Percentiles rank a stretch among this genome's conserved stretches.
Evolutionary conservation across 1,140 invertebrate genomes (phyloP).

Genomic region (Rhyacophila brunnea): DNA sequence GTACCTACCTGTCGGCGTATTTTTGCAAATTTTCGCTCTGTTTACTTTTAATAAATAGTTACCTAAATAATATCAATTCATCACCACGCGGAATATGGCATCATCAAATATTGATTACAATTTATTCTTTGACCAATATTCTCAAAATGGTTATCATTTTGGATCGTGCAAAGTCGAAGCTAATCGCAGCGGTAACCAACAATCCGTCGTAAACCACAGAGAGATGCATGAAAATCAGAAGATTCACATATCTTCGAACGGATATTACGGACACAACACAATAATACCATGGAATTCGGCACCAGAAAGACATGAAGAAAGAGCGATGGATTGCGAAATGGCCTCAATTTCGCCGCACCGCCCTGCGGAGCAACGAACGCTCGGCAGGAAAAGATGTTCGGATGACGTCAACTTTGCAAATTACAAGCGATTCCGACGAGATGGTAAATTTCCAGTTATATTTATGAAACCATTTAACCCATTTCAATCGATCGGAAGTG

Average conservation of each 20-base stretch:
- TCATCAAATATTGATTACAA: conserved; percentile 5
- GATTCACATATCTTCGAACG: conserved; percentile 18
- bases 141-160: conserved; percentile 11
- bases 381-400: conserved; percentile 15
- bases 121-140: conserved; percentile 11
- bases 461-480: too few relatives aligned
- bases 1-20: too few relatives aligned
- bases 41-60: too few relatives aligned
- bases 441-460: conserved; percentile 12
- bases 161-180: conserved; percentile 19
- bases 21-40: too few relatives aligned
- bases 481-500: too few relatives aligned
- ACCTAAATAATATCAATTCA: too few relatives aligned
- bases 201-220: background rate
- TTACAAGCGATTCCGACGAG: conserved; percentile 16
- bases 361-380: conserved; percentile 12
- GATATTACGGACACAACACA: conserved; percentile 19
- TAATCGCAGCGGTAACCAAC: conserved; percentile 9
- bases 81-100: too few relatives aligned
- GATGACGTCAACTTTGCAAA: conserved; percentile 24
- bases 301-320: conserved; percentile 6
- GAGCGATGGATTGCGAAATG: conserved; percentile 24
- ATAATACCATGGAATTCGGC: background rate
- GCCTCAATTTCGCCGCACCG: conserved; percentile 11
- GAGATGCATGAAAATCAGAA: conserved; percentile 1